Percentiles rank a stretch among this genome's conserved stretches.
These are phyloP conservation scores for Ciona savignyi DNA, from an alignment of 23 tunicate species.

Conservation along the genomic window DNA sequence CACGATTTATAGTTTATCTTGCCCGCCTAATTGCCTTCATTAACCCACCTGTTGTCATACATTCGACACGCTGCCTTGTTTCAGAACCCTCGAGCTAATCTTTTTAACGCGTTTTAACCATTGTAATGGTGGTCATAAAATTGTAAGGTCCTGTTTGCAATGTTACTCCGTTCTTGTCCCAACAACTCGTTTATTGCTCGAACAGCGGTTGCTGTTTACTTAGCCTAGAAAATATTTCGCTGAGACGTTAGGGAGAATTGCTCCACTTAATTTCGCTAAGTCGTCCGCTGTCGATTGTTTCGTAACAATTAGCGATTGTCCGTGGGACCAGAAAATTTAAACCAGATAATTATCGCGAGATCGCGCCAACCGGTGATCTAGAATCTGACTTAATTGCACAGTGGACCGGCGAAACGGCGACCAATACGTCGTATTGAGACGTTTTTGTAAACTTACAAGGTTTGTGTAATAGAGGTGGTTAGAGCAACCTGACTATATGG, in stretches of 20 bases:
- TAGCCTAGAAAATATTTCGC: conserved; percentile 1
- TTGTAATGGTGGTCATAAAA: neutral
- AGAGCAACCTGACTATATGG: neutral
- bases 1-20: too few species aligned
- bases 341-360: neutral
- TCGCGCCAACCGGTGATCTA: neutral
- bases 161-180: neutral
- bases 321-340: neutral
- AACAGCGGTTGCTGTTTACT: neutral
- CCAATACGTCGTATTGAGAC: neutral
- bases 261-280: neutral
- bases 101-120: neutral
- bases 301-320: neutral
- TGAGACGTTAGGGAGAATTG: neutral
- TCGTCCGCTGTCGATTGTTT: neutral
- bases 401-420: neutral
- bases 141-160: neutral
- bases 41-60: too few species aligned
- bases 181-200: neutral
- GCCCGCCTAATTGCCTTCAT: too few species aligned
- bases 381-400: neutral
- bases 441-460: neutral
- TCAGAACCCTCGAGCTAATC: too few species aligned
- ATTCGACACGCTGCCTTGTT: too few species aligned
- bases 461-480: neutral